Base-by-base conservation (phyloP, 2,113 vertebrate species). In the Lycocorax pyrrhopterus region DNA sequence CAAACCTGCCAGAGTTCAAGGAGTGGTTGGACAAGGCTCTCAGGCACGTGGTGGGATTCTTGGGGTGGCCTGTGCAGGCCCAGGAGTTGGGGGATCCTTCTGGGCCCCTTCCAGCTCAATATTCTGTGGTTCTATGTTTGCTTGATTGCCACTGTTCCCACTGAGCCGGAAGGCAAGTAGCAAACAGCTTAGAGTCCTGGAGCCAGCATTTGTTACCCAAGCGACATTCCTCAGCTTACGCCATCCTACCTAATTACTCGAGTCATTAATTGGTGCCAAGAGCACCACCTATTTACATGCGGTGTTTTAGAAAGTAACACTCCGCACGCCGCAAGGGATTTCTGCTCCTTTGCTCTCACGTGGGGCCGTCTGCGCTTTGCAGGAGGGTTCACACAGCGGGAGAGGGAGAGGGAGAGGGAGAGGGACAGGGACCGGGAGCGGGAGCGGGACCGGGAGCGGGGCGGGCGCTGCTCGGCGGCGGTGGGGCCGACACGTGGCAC, bases 311-410 rank as follows among this genome's bases (percentile, higher is more conserved):
- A 47, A 16, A n/a, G 3, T 5, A 22, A 9, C 12, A 1, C 1
- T 4, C 7, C 8, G 9, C 37, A 2, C 2, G 35, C 46, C 37
- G 18, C 23, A 1, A 6, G 5, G 56, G 33, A 2, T 2, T 7
- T 27, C 2, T 7, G 15, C 11, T 6, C 17, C 51, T 20, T 8
- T 2, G 37, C 30, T 13, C 13, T 20, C 52, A 0, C 33, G 4
- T 0, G 49, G 29, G 30, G 35, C 51, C 2, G 4, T 0, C 1
- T 2, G 32, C 21, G 52, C 58, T 27, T 1, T 1, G 37, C 46
- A 1, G 23, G 8, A 32, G 6, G 5, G 27, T 0, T 41, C 59
- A 0, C 17, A 0, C 4, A 1, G 20, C 47, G 21, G 69, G 9
- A 8, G 10, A 37, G 41, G 41, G 5, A 20, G 5, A 33, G 7